These are phyloP conservation scores for Mesaphorura yosii DNA, from an alignment of 1,140 invertebrate genomes.

Conservation along the genomic window DNA sequence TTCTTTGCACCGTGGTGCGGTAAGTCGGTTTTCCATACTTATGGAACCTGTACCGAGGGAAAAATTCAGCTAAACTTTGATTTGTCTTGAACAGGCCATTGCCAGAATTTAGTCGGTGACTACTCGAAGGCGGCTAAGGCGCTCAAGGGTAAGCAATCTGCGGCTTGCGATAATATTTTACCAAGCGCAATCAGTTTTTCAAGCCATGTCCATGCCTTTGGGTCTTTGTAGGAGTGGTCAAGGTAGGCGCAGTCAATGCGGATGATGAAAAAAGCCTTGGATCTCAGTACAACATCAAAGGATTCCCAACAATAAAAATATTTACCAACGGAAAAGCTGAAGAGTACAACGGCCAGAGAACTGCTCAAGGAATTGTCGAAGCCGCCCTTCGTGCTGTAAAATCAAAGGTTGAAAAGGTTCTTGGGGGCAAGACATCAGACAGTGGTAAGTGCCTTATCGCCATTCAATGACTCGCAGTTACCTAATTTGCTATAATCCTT, in stretches of 20 bases:
- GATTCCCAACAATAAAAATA: constrained; percentile 95
- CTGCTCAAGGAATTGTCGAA: constrained; percentile 74
- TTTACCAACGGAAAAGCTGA: constrained; percentile 73
- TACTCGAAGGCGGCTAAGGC: constrained; percentile 79
- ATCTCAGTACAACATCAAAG: constrained; percentile 66
- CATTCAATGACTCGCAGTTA: not conserved
- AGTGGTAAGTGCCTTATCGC: constrained; percentile 27
- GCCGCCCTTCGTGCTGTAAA: constrained; percentile 59
- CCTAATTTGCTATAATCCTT: constrained; percentile 2
- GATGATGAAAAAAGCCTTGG: constrained; percentile 76
- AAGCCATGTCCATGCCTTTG: not conserved
- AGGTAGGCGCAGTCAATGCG: constrained; percentile 86
- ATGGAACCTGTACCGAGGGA: not conserved
- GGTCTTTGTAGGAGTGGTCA: constrained; percentile 63
- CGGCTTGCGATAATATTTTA: too few species aligned
- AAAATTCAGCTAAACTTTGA: constrained; percentile 3
- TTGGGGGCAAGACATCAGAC: constrained; percentile 48
- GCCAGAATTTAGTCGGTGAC: constrained; percentile 67
- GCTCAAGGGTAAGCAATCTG: constrained; percentile 57
- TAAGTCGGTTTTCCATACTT: too few species aligned
- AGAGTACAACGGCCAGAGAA: constrained; percentile 76
- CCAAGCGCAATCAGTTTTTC: not conserved
- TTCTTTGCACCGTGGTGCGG: constrained; percentile 91
- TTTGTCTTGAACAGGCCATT: too few species aligned
- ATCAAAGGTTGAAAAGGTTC: constrained; percentile 52